Base-by-base conservation (phyloP, 2,113 vertebrate species). In the Echinops telfairi region DNA sequence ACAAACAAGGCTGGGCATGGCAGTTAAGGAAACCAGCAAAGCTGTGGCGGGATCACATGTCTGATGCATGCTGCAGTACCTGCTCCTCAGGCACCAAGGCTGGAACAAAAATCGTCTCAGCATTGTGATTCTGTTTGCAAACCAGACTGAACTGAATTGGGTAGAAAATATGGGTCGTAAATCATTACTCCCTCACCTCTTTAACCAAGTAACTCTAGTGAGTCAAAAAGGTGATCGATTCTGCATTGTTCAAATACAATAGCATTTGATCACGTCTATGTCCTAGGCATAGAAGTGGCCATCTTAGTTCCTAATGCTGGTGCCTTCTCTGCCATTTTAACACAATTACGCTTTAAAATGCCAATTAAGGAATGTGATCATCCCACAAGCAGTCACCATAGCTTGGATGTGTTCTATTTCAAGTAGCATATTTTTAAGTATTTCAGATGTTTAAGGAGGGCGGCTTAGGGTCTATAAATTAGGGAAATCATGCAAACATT, bases 401-500 rank as follows among this genome's bases (percentile, higher is more conserved):
- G 11, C 57, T 86, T 86, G 88, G 60, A 75, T 38, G 76, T 78
- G 88, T 73, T 90, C 76, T 77, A 90, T 68, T 53, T 53, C 23
- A 94, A 94, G 88, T 66, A 78, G 25, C 6, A 33, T 25, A 31
- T 91, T 90, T 91, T 57, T 53, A 93, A 80, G 3, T 43, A 6
- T 57, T 11, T 75, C 86, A 27, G 9, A 27, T 66, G 47, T 86
- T 77, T 68, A 71, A 95, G 22, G 19, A 82, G 0, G 17, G 36
- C 77, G 31, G 8, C 4, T 89, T 84, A 53, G 43, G 27, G 88
- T 88, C 94, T 71, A 60, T 93, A 95, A 97, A 90, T 94, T 85
- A 89, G 47, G 83, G 23, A 96, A 97, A 96, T 96, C 78, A 95
- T 25, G 22, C 43, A 95, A 92, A 89, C 20, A 68, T 95, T 97